Conservation (phyloP, 2,113 vertebrate species). For the Pseudopodoces humilis region DNA sequence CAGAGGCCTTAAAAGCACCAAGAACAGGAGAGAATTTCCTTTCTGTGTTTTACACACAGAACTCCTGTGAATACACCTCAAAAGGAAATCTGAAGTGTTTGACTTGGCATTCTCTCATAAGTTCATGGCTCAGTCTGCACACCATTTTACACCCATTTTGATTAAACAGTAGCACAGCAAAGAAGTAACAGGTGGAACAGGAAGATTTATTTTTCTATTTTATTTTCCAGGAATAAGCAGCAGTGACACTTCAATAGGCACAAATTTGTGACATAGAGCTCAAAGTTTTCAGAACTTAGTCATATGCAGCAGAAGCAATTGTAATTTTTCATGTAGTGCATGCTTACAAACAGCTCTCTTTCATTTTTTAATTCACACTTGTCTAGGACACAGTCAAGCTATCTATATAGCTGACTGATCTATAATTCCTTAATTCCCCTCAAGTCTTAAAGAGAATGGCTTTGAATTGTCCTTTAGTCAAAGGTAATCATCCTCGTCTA, state of each 20-base stretch:
- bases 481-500: neutral
- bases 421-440: neutral
- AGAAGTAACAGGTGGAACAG: neutral
- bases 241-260: neutral
- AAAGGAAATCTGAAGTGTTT: neutral
- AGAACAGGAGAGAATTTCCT: neutral
- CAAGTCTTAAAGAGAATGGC: neutral
- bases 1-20: neutral
- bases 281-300: neutral
- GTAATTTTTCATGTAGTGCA: neutral
- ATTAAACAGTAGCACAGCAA: neutral
- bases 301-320: neutral
- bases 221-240: neutral
- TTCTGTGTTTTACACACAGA: neutral
- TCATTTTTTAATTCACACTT: neutral
- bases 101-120: neutral
- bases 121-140: neutral
- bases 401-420: neutral
- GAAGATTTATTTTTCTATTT: neutral
- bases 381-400: neutral
- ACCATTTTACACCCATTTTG: neutral
- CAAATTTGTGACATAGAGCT: fast-evolving
- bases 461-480: neutral
- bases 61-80: neutral
- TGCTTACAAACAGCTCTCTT: neutral